A percentile compares a stretch with the other conserved stretches of the same genome.
phyloP scores from a whole-genome alignment of 2,113 vertebrate genomes.

The Pipa parva region DNA sequence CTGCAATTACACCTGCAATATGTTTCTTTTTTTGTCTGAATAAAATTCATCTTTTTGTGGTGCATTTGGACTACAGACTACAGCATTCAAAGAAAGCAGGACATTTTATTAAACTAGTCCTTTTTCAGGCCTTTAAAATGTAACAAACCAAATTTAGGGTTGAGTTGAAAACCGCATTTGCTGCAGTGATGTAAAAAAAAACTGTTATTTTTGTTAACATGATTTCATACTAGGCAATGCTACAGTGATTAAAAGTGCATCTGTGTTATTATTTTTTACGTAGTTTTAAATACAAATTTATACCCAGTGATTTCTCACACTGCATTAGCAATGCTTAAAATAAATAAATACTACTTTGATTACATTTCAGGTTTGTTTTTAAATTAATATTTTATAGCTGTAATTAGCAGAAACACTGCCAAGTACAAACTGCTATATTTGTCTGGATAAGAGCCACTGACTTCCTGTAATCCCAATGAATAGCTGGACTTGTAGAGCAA shows the following conservation, averaged over 20 bases:
- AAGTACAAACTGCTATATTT: conserved; percentile 65
- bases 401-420: conserved; percentile 71
- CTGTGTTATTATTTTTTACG: neutral
- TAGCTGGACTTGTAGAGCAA: conserved; percentile 58
- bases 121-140: neutral
- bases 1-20: conserved; percentile 23
- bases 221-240: neutral
- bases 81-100: conserved; percentile 18
- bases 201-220: neutral
- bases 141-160: conserved; percentile 9
- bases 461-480: conserved; percentile 60
- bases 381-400: conserved; percentile 64
- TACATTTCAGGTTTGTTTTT: conserved; percentile 34
- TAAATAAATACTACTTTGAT: conserved; percentile 44
- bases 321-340: neutral
- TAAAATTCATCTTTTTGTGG: conserved; percentile 9
- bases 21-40: conserved; percentile 11
- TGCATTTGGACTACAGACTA: conserved; percentile 3
- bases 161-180: conserved; percentile 1
- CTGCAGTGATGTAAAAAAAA: neutral
- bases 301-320: neutral
- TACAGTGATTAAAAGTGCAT: neutral
- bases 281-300: neutral
- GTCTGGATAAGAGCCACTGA: conserved; percentile 60
- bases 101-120: conserved; percentile 28